A percentile compares a stretch with the other conserved stretches of the same genome.
Evolutionary conservation across 2,888 invertebrate species (phyloP).

Genomic region (Malachius bipustulatus): DNA sequence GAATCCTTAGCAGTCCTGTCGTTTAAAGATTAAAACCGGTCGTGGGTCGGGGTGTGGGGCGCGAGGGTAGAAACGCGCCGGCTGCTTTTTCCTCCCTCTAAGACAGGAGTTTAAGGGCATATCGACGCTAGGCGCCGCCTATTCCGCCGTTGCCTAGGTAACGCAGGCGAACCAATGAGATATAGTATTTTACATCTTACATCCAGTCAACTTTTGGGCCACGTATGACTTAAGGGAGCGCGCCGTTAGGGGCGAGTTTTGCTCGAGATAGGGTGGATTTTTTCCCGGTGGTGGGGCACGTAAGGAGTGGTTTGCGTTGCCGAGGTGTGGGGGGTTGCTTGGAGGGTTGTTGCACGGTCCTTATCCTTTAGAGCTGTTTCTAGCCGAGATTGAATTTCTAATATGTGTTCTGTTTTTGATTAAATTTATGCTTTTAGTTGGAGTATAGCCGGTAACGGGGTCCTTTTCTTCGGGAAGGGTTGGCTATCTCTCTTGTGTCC

Average conservation of each 20-base stretch:
- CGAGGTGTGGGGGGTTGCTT: conserved; percentile 20
- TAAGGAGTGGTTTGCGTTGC: conserved; percentile 16
- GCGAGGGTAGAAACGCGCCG: too few species aligned
- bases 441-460: conserved; percentile 26
- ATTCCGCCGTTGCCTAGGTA: conserved; percentile 32
- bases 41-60: too few species aligned
- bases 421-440: conserved; percentile 35
- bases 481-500: too few species aligned
- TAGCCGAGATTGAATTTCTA: conserved; percentile 39
- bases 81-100: conserved; percentile 5
- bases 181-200: conserved; percentile 36
- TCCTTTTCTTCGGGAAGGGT: too few species aligned
- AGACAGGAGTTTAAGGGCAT: conserved; percentile 15
- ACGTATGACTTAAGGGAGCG: conserved; percentile 29
- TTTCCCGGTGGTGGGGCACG: conserved; percentile 20
- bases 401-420: conserved; percentile 39
- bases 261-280: conserved; percentile 32
- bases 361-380: conserved; percentile 37
- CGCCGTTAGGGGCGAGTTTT: conserved; percentile 31
- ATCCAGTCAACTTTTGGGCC: conserved; percentile 28
- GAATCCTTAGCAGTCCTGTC: too few species aligned
- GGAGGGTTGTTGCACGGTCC: conserved; percentile 32
- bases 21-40: too few species aligned
- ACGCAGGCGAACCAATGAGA: conserved; percentile 35
- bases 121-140: conserved; percentile 26